A percentile compares a stretch with the other conserved stretches of the same genome.
phyloP scores from a whole-genome alignment of 2,113 vertebrate species.

The Arvicanthis niloticus region DNA sequence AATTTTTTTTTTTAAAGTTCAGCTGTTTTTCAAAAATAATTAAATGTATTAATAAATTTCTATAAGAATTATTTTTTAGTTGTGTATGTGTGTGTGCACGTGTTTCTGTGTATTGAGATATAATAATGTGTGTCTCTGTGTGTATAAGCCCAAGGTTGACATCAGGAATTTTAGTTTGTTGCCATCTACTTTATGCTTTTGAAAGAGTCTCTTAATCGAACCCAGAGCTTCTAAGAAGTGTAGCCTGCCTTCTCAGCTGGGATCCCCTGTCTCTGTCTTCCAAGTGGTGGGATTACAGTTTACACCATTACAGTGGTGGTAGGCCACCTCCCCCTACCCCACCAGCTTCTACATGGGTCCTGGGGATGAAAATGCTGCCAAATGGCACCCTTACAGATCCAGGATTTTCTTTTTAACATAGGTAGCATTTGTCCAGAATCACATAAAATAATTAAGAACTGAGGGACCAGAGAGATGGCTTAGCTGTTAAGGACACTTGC shows the following conservation, averaged over 20 bases:
- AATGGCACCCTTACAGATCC: neutral
- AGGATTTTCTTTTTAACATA: slow-evolving; percentile 11
- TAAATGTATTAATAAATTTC: neutral
- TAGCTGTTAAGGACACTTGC: neutral
- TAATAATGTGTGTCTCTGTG: neutral
- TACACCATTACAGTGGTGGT: too few species aligned
- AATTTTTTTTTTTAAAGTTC: slow-evolving; percentile 69
- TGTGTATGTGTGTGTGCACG: neutral
- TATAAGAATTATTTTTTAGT: neutral
- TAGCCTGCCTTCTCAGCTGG: too few species aligned
- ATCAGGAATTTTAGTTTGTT: neutral
- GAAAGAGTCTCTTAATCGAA: neutral
- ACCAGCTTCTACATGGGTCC: too few species aligned
- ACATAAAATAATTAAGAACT: slow-evolving; percentile 35
- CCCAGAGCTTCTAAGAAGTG: neutral
- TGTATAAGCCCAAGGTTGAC: neutral
- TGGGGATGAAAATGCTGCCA: neutral
- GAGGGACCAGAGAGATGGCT: neutral
- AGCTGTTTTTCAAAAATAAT: slow-evolving; percentile 42
- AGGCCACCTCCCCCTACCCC: neutral
- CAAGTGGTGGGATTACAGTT: too few species aligned
- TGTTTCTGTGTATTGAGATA: neutral
- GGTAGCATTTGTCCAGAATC: slow-evolving; percentile 57
- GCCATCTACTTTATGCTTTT: neutral
- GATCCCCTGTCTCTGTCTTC: neutral